Evolutionary conservation across 2,797 vertebrate genomes (phyloP), one percentile per base, ranked within the genome.

Genomic region (Arrhamphus sclerolepis): DNA sequence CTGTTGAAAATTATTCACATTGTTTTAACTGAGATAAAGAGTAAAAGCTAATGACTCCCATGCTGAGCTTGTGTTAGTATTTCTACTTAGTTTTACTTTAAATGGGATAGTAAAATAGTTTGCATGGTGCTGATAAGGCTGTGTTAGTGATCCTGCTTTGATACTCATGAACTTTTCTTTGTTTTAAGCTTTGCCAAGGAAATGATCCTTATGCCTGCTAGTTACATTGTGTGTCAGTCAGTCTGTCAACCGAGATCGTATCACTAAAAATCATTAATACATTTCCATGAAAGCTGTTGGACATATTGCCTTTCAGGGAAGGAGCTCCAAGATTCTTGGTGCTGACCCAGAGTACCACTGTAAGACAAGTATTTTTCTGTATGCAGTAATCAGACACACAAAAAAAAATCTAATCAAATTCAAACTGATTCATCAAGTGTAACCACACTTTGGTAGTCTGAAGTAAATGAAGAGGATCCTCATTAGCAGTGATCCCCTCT

Each of bases 71-170:
- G 40, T 53, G 34, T 47, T 56, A 34, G 28, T 69, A 26, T 70
- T 48, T 3, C 42, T 42, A 65, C 47, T 34, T 19, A 47, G 55
- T 65, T 68, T 54, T 7, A 51, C 64, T 76, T 63, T 46, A 26
- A 64, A 72, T 56, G 46, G 55, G 58, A 75, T 1, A 20, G 47
- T 50, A 22, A 66, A 46, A 31, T 67, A 75, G 63, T 83, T 83
- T 87, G 81, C 67, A 53, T 46, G 46, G 17, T 34, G 70, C 73
- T 77, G 87, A 87, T 87, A 82, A 82, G 81, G 56, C 67, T 66
- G 47, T 17, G 69, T 69, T 55, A 65, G 65, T 62, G 64, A 85
- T 85, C 56, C 75, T 58, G 60, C 77, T 78, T 83, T 78, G 70
- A 82, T 70, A 75, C 67, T 76, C 51, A 54, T 69, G 46, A 68